Base-by-base conservation (phyloP, 2,113 vertebrate species). In the Gallinago paraguaiae region DNA sequence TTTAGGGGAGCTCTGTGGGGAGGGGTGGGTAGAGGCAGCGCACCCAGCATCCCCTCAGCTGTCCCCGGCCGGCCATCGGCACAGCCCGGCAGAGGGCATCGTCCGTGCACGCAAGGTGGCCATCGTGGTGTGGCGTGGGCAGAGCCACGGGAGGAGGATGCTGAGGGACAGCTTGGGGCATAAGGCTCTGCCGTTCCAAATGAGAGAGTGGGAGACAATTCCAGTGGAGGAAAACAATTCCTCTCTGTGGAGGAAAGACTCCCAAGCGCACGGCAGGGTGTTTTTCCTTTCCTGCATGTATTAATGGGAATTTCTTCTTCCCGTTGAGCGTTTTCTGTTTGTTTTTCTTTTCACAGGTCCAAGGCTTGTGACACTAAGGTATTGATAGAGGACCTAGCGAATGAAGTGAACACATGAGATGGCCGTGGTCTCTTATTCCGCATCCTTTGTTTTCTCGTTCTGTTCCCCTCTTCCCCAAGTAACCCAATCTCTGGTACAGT, bases 311-410 rank as follows among this genome's bases (percentile, higher is more conserved):
- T 90, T 86, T 80, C 60, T 92, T 64, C 93, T 83, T 53, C 78
- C 33, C 11, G 61, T 13, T 90, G 63, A 95, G 7, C 53, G 6
- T 54, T 57, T 91, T 76, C 91, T 95, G 51, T 17, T 69, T 59
- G 88, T 82, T 54, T 76, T 33, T 46, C 22, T 67, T 76, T 59
- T 23, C 6, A 24, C 94, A 99, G 99, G 95, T 99, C 98, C 80
- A 99, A 99, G 98, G 98, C 98, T 91, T 98, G 98, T 96, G 99
- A 99, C 98, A 99, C 99, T 50, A 99, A 99, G 98, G 98, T 99
- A 83, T 98, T 99, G 94, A 99, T 99, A 97, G 99, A 99, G 96
- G 99, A 99, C 98, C 99, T 99, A 95, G 99, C 99, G 8, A 99
- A 99, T 15, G 99, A 99, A 97, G 98, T 98, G 78, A 99, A 99